Base-by-base conservation (phyloP, 2,888 invertebrate species). In the Calliphora vomitoria region DNA sequence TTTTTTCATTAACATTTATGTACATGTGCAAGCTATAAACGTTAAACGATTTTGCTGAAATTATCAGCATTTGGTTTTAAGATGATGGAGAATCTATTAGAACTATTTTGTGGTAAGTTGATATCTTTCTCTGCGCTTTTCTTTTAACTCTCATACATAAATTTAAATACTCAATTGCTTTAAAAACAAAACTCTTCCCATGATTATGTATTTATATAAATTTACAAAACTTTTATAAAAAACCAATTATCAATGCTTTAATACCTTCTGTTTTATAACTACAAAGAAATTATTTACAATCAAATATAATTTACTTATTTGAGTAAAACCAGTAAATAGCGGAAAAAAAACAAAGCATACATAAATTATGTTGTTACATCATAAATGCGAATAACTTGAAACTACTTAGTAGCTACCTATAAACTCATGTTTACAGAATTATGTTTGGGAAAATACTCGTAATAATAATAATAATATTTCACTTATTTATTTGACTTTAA, bases 221-320 rank as follows among this genome's bases (percentile, higher is more conserved):
- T 60, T 69, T 11, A 50, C 0, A 41, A 53, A 38, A 53, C 53
- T 64, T 62, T 64, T 47, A 50, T 50, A 72, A 20, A 25, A 25
- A 53, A 25, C 4, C 20, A 60, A 71, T 64, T 84, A 50, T 72
- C 25, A 74, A 79, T 74, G 72, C 78, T 83, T 84, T 74, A 74
- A 60, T 84, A 68, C 72, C 78, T 66, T 84, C 44, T 31, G 47
- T 60, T 74, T 47, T 18, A 62, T 25, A 58, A 58, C 41, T 25
- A 58, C 11, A 47, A 50, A 18, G 18, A 18, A 66, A 83, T 78
- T 81, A 81, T 41, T 72, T 18, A 78, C 53, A 72, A 78, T 78
- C 78, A 74, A 68, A 74, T 71, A 44, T 78, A 84, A 82, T 81
- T 86, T 78, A 72, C 35, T 35, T 35, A 18, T n/a, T 74, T 79